A percentile compares a stretch with the other conserved stretches of the same genome.
phyloP scores from a whole-genome alignment of 2,888 invertebrate species.

The Drosophila birchii region DNA sequence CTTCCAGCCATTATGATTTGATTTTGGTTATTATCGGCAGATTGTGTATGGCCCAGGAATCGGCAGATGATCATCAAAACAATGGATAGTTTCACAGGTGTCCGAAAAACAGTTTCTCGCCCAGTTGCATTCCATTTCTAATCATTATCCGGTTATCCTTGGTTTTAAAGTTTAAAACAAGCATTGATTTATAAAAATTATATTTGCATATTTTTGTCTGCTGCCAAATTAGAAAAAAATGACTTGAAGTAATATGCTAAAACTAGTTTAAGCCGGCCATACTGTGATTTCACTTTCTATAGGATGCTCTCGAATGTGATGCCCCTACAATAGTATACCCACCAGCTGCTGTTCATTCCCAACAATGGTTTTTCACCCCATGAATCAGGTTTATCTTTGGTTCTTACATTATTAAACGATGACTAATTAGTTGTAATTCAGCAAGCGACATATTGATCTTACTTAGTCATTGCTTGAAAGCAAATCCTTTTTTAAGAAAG shows the following conservation, averaged over 20 bases:
- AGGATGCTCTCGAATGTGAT: background rate
- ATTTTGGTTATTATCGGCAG: slow-evolving; percentile 2
- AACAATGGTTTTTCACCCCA: slow-evolving; percentile 13
- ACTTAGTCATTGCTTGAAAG: background rate
- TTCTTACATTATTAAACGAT: slow-evolving; percentile 10
- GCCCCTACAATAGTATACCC: background rate
- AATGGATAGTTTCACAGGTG: slow-evolving; percentile 3
- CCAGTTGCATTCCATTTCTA: slow-evolving; percentile 10
- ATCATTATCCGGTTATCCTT: slow-evolving; percentile 33
- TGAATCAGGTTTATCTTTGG: slow-evolving; percentile 23
- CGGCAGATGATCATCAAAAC: background rate
- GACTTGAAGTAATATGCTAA: background rate
- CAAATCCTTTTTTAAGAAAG: slow-evolving; percentile 2
- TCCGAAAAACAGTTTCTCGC: slow-evolving; percentile 1
- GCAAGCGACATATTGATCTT: background rate
- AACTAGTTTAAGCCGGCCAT: slow-evolving; percentile 14
- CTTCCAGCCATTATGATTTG: slow-evolving; percentile 8
- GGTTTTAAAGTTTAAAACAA: slow-evolving; percentile 3
- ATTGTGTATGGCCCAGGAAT: slow-evolving; percentile 5
- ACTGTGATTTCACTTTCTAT: slow-evolving; percentile 31
- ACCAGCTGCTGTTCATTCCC: background rate
- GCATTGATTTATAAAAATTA: slow-evolving; percentile 6
- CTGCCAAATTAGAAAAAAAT: slow-evolving; percentile 18
- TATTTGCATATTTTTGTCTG: slow-evolving; percentile 22
- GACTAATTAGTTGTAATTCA: slow-evolving; percentile 30